Evolutionary conservation across 2,113 vertebrate genomes (phyloP).

Genomic region (Neopipo cinnamomea): DNA sequence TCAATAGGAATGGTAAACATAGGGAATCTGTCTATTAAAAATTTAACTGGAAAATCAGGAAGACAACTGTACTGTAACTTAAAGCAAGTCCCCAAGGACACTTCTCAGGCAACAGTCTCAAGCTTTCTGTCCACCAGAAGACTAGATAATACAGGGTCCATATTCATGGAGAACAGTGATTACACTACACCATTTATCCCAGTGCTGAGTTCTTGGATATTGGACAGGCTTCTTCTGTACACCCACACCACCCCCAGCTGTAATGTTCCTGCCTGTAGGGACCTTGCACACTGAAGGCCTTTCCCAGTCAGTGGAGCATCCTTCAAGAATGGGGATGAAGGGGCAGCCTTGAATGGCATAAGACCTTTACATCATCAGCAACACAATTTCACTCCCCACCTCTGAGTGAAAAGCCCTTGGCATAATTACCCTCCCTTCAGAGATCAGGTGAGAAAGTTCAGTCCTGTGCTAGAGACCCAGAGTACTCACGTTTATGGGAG

Average conservation of each 20-base stretch:
- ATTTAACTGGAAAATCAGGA: background rate
- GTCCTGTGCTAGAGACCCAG: background rate
- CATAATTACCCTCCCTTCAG: background rate
- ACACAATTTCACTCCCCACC: background rate
- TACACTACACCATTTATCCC: background rate
- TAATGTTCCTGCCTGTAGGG: background rate
- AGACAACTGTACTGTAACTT: background rate
- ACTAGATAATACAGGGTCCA: background rate
- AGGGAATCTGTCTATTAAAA: background rate
- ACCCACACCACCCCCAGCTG: background rate
- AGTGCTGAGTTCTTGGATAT: background rate
- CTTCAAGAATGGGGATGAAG: background rate
- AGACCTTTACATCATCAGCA: background rate
- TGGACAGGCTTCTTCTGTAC: background rate
- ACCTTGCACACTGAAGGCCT: background rate
- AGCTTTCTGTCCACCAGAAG: background rate
- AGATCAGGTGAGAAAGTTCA: background rate
- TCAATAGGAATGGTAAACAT: background rate
- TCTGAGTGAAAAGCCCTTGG: background rate
- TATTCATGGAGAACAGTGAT: background rate
- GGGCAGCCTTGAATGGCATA: background rate
- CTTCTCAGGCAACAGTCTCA: background rate
- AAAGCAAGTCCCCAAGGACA: background rate
- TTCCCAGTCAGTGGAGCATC: background rate
- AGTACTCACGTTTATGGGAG: background rate